phyloP scores from a whole-genome alignment of 1,140 invertebrate genomes.

The Lepidurus packardi region DNA sequence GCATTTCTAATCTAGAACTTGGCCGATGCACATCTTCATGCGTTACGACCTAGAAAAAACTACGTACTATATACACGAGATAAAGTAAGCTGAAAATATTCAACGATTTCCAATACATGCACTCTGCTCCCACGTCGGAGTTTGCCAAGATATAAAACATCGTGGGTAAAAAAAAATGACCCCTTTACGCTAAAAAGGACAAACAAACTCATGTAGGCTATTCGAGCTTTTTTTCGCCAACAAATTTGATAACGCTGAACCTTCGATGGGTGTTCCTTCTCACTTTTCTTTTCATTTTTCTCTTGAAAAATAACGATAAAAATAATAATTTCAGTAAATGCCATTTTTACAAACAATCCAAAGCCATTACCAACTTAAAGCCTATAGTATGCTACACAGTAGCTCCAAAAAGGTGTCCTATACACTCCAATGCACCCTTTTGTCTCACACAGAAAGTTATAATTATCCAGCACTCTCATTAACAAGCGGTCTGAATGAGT shows the following conservation, averaged over 20 bases:
- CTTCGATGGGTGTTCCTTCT: background rate
- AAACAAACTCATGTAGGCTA: background rate
- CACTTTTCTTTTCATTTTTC: background rate
- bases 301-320: too few relatives aligned
- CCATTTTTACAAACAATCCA: too few relatives aligned
- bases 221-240: background rate
- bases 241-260: background rate
- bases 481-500: background rate
- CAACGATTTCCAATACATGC: slow-evolving; percentile 18
- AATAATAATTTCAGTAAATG: too few relatives aligned
- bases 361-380: too few relatives aligned
- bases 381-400: too few relatives aligned
- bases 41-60: background rate
- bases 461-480: slow-evolving; percentile 22
- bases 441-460: background rate
- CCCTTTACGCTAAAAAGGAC: background rate
- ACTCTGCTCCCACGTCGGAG: background rate
- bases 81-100: background rate
- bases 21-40: background rate
- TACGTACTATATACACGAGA: background rate
- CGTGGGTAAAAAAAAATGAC: background rate
- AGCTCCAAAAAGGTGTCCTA: background rate
- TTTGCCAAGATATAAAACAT: background rate
- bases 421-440: background rate
- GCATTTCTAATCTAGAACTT: background rate